phyloP scores from a whole-genome alignment of 2,113 vertebrate species.

The Rhinoptilus africanus region DNA sequence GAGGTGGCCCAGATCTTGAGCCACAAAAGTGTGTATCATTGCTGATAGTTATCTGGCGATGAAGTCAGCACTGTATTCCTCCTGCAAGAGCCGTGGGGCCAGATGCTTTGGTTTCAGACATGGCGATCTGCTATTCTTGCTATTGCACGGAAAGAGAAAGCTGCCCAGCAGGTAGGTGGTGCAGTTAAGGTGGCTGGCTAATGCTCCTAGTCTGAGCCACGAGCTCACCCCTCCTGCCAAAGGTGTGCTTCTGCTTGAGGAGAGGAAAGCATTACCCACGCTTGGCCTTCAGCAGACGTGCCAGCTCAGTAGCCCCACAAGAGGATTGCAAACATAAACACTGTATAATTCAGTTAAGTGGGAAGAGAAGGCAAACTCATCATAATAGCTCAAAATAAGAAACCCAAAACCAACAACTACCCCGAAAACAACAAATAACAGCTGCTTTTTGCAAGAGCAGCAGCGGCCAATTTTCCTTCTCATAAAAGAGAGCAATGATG shows the following conservation, averaged over 20 bases:
- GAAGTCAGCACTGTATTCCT: neutral
- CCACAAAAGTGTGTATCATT: rapidly evolving
- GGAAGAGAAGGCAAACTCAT: slow-evolving; percentile 62
- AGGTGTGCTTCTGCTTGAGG: neutral
- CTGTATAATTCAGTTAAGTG: slow-evolving; percentile 53
- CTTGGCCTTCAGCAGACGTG: neutral
- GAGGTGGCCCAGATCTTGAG: neutral
- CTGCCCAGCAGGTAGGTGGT: neutral
- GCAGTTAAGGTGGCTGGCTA: neutral
- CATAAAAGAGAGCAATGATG: slow-evolving; percentile 42
- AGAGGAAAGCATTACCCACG: neutral
- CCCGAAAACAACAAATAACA: slow-evolving; percentile 68
- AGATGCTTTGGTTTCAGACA: neutral
- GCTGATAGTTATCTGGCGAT: neutral
- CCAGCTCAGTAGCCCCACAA: neutral
- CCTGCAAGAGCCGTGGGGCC: neutral
- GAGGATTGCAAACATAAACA: neutral
- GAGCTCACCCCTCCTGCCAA: neutral
- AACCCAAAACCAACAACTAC: neutral
- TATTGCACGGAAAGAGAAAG: neutral
- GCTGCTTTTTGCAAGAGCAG: slow-evolving; percentile 58
- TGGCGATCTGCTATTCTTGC: neutral
- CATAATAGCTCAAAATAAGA: slow-evolving; percentile 51
- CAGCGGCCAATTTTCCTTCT: slow-evolving; percentile 54
- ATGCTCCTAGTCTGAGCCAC: neutral